Evolutionary conservation across 2,797 vertebrate genomes (phyloP).

Genomic region (Dendrocincla tyrannina): DNA sequence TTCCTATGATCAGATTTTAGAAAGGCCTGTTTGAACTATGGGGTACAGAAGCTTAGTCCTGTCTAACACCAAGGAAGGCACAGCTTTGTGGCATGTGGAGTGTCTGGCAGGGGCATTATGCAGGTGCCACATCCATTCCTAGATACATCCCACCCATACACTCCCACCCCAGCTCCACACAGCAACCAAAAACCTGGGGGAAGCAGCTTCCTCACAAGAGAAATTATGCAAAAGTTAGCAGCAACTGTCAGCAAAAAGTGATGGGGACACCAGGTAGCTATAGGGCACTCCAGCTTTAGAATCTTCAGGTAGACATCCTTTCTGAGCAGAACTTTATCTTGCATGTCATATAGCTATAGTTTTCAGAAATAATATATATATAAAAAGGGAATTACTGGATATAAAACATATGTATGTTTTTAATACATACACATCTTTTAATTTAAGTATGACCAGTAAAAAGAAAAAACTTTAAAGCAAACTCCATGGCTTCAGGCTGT

Average conservation of each 20-base stretch:
- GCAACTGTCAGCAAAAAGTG: not conserved
- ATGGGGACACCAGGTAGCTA: not conserved
- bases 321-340: not conserved
- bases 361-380: not conserved
- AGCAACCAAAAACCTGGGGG: not conserved
- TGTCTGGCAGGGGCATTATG: not conserved
- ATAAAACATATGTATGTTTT: not conserved
- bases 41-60: not conserved
- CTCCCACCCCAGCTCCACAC: not conserved
- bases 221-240: not conserved
- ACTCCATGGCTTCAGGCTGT: rapidly evolving
- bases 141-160: not conserved
- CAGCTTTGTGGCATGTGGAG: rapidly evolving
- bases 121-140: rapidly evolving
- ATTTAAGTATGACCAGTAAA: not conserved
- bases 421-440: not conserved
- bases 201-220: not conserved
- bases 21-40: not conserved
- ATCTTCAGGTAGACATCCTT: not conserved
- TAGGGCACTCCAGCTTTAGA: not conserved
- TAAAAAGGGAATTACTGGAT: not conserved
- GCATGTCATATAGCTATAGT: not conserved
- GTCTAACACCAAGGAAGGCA: not conserved
- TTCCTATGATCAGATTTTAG: not conserved
- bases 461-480: not conserved